Base-by-base conservation (phyloP, 2,113 vertebrate species). In the Saccopteryx bilineata region DNA sequence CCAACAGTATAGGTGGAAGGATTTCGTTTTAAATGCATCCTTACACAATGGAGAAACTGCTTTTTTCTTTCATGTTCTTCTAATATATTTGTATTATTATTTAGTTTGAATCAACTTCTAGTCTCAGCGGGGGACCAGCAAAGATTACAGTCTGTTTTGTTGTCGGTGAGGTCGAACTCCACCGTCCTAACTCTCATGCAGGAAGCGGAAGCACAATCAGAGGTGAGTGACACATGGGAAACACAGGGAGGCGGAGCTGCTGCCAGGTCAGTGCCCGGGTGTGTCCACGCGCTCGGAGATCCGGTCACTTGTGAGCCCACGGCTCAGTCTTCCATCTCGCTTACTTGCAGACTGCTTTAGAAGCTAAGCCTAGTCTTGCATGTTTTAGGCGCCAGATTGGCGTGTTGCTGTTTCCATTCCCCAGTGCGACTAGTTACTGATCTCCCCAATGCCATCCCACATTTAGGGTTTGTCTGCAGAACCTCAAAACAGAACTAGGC, bases 81-180 rank as follows among this genome's bases (percentile, higher is more conserved):
- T 65, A 72, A 95, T 86, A 10, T 74, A 2, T 85, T 78, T 91
- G 7, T 95, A 11, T 95, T 63, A 21, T 98, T 96, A 21, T 98
- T 96, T 98, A 99, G 99, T 97, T 97, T 99, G 96, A 98, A 98
- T 94, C 99, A 99, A 60, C 98, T 99, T 87, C 97, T 98, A 0
- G 5, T 97, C 79, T 99, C 99, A 80, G 97, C 96, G 46, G 94
- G 94, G 84, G 98, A 98, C 94, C 99, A 99, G 97, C 98, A 98
- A 88, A 99, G 98, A 93, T 90, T 99, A 69, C 99, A 99, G 48
- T 97, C 98, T 9, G 93, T 99, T 91, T 98, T 99, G 88, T 98
- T 98, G 61, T 98, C 97, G 2, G 94, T 98, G 48, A 97, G 98
- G 52, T 97, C 98, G 13, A 98, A 98, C 91, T 98, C 98, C 14